Conservation (phyloP, 1,140 invertebrate genomes). For the Triops longicaudatus region DNA sequence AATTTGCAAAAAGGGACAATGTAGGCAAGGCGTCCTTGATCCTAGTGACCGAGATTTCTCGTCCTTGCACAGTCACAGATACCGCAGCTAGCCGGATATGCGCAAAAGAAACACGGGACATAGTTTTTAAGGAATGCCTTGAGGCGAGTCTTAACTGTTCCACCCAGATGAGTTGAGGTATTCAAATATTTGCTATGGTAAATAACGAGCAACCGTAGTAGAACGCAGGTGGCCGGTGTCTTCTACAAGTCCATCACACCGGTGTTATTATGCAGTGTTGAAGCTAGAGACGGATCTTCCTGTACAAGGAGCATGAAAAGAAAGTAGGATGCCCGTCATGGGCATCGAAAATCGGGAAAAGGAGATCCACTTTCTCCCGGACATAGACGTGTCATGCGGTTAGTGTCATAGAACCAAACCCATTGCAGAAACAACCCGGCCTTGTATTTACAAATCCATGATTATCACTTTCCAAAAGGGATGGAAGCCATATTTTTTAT, state of each 20-base stretch:
- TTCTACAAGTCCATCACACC: not conserved
- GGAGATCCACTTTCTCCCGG: conserved; percentile 6
- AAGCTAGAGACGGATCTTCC: conserved; percentile 7
- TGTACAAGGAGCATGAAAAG: not conserved
- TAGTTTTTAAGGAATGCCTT: not conserved
- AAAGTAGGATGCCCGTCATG: conserved; percentile 14
- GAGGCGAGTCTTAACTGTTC: not conserved
- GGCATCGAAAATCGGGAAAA: conserved; percentile 7
- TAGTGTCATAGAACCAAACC: not conserved
- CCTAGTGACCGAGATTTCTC: conserved; percentile 14
- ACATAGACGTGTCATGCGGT: not conserved
- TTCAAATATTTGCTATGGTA: conserved; percentile 13
- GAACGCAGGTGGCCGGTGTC: not conserved
- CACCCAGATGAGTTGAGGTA: not conserved
- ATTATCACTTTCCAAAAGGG: too few relatives aligned
- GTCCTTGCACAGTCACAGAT: conserved; percentile 11
- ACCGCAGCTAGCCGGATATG: not conserved
- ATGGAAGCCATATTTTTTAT: too few relatives aligned
- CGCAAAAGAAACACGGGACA: conserved; percentile 5
- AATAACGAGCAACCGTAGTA: not conserved
- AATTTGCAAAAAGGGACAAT: not conserved
- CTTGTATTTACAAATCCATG: not conserved
- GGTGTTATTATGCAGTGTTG: not conserved
- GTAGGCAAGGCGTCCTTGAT: conserved; percentile 9
- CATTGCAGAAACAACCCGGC: not conserved